Base-by-base conservation (phyloP, 2,888 invertebrate genomes). In the Apotomis betuletana region DNA sequence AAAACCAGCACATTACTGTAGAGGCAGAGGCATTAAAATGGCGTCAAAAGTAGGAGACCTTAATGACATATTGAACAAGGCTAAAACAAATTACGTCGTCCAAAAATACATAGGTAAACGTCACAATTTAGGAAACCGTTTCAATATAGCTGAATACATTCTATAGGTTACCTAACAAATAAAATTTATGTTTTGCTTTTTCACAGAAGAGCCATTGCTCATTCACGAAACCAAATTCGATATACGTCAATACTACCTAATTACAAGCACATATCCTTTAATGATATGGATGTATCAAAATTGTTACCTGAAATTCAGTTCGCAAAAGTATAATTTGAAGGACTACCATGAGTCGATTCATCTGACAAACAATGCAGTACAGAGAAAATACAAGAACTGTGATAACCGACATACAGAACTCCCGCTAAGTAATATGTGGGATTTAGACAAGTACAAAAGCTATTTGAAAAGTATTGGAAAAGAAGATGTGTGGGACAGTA, bases 151-250 rank as follows among this genome's bases (percentile, higher is more conserved):
- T 27, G 5, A 41, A 41, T 41, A 41, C 41, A 6, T 41, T 41
- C 6, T 4, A 41, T 41, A 41, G 41, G 41, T 41, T 6, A 41
- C 6, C 5, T 41, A 5, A 41, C 41, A 27, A 27, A 27, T 27
- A 27, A 27, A 27, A 27, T 27, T 27, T 41, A 49, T 9, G 10
- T 49, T 49, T 9, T 49, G 1, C 10, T 49, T 49, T 65, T 74
- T 93, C 91, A 38, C 90, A 97, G 97, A 97, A 90, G 95, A 96
- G 60, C 98, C 98, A 0, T 86, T 97, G 60, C 88, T 98, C 59
- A 95, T 98, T 55, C 94, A 97, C 85, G 95, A 96, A 74, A 97
- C 97, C 0, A 98, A 98, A 91, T 98, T 98, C 85, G 98, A 98
- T 83, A 97, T 98, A 75, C 94, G 98, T 8, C 97, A 97, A 88